A percentile compares a stretch with the other conserved stretches of the same genome.
Evolutionary conservation across 92 coral and sea anemone genomes (phyloP).

Genomic region (Virgularia gustaviana): DNA sequence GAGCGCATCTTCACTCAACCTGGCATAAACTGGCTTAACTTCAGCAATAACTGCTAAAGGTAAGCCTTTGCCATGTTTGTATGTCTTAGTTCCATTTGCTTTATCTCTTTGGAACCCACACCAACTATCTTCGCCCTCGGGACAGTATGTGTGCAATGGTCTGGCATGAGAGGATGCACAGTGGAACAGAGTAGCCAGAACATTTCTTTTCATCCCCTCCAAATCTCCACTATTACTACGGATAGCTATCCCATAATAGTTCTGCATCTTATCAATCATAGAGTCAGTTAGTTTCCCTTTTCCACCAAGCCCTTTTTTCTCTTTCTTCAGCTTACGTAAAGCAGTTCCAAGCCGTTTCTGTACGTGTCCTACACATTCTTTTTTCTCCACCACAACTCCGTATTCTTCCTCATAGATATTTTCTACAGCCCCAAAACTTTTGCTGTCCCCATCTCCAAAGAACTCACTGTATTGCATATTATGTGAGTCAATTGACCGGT

Average conservation of each 20-base stretch:
- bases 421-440: background rate
- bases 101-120: conserved; percentile 30
- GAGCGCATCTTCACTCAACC: conserved; percentile 52
- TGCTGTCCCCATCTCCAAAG: too few species aligned
- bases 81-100: background rate
- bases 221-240: conserved; percentile 32
- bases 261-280: conserved; percentile 34
- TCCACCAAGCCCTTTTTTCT: conserved; percentile 31
- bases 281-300: conserved; percentile 31
- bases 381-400: background rate
- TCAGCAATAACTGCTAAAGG: conserved; percentile 37
- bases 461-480: background rate
- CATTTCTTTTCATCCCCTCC: conserved; percentile 16
- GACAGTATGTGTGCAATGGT: conserved; percentile 26
- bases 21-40: conserved; percentile 36
- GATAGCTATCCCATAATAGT: conserved; percentile 37
- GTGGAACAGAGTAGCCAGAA: conserved; percentile 38
- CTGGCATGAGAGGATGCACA: conserved; percentile 18
- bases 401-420: background rate
- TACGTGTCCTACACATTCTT: conserved; percentile 40
- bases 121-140: conserved; percentile 39
- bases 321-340: conserved; percentile 33
- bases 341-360: conserved; percentile 43
- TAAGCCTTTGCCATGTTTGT: conserved; percentile 54
- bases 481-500: too few species aligned